These are phyloP conservation scores for Acipenser ruthenus DNA, from an alignment of 2,797 vertebrate genomes.

Conservation along the genomic window DNA sequence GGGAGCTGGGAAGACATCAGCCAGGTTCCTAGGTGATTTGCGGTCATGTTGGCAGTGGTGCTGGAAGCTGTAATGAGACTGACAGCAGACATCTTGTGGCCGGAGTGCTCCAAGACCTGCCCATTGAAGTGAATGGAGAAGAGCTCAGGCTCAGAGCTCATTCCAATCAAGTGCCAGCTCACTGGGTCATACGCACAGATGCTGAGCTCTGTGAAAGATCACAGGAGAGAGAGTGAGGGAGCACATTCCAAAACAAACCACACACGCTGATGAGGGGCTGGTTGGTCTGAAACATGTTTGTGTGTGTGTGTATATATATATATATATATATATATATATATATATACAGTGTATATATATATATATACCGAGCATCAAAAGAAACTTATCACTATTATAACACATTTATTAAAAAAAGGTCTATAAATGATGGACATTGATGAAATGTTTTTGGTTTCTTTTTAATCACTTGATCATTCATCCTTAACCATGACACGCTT, in stretches of 20 bases:
- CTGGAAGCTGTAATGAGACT: slow-evolving; percentile 73
- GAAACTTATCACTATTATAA: too few relatives aligned
- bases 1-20: slow-evolving; percentile 72
- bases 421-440: too few relatives aligned
- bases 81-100: slow-evolving; percentile 70
- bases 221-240: slow-evolving; percentile 3
- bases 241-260: background rate
- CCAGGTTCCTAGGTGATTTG: slow-evolving; percentile 72
- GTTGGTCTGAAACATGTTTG: too few relatives aligned
- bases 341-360: too few relatives aligned
- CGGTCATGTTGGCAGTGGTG: slow-evolving; percentile 69
- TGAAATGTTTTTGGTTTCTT: too few relatives aligned
- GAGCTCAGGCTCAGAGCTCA: slow-evolving; percentile 83
- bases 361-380: too few relatives aligned
- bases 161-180: slow-evolving; percentile 82
- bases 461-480: too few relatives aligned
- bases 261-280: background rate
- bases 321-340: too few relatives aligned
- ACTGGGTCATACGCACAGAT: slow-evolving; percentile 68
- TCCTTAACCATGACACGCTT: too few relatives aligned
- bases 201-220: slow-evolving; percentile 59
- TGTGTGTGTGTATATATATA: too few relatives aligned
- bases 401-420: too few relatives aligned
- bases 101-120: slow-evolving; percentile 73
- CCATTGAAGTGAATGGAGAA: slow-evolving; percentile 91